Evolutionary conservation across 1,140 invertebrate species (phyloP), one percentile per base, ranked within the genome.

Genomic region (Gryllus bimaculatus): DNA sequence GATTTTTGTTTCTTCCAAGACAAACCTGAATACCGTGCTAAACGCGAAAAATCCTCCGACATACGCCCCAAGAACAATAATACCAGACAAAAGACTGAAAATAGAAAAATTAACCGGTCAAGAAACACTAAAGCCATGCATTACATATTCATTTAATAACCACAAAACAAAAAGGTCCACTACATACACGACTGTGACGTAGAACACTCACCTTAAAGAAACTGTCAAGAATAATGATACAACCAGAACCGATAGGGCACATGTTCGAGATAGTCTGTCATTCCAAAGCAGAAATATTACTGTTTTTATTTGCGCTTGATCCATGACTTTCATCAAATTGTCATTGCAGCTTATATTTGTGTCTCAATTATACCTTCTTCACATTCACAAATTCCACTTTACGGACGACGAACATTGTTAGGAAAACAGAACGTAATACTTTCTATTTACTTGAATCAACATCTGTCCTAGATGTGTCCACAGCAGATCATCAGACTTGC

Each of bases 21-120:
- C n/a, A 8, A 26, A 83, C 83, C 77, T 82, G 21, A 82, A 79
- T 39, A 81, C 10, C 39, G 80, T 81, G 20, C 78, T 49, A 74
- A 83, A 82, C 8, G 77, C 47, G 15, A 81, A 78, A 78, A 80
- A 81, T 78, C 83, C 83, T 73, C 77, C 79, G 74, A 80, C 18
- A n/a, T 82, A 83, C 0, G 83, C 47, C 66, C 73, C 54, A 76
- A 82, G 15, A 18, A 82, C 74, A 76, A 82, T 66, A 15, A 82
- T 20, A 18, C 79, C 79, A 8, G 79, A 78, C 18, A 80, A 49
- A n/a, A 79, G 21, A 49, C 79, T 79, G 79, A 47, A 79, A 74
- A 74, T 13, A 48, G 18, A 66, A 47, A 12, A 66, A 39, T 74
- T 20, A n/a, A 78, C 75, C 48, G 66, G 75, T 75, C n/a, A 76